phyloP scores from a whole-genome alignment of 2,797 vertebrate genomes.

The Choloepus didactylus region DNA sequence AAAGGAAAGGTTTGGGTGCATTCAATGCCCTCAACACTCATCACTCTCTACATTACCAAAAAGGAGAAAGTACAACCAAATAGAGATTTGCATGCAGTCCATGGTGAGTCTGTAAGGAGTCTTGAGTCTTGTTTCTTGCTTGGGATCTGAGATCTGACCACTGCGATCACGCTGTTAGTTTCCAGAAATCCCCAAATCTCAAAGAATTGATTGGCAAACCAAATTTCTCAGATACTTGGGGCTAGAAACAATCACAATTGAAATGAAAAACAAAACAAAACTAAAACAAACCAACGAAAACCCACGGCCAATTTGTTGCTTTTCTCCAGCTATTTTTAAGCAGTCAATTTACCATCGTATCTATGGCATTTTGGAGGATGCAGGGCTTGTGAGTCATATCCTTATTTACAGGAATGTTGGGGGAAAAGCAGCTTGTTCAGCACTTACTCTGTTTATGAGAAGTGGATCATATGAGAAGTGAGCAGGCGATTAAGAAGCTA shows the following conservation, averaged over 20 bases:
- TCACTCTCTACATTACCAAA: background rate
- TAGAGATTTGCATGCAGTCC: background rate
- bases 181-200: background rate
- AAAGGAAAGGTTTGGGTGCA: background rate
- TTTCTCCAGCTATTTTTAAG: conserved; percentile 70
- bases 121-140: background rate
- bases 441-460: conserved; percentile 74
- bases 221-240: background rate
- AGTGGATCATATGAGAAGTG: conserved; percentile 76
- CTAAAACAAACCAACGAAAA: background rate
- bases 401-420: conserved; percentile 83
- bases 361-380: conserved; percentile 63
- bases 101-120: background rate
- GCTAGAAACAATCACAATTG: background rate
- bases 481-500: background rate
- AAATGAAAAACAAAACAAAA: conserved; percentile 15
- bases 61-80: background rate
- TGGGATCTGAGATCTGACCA: background rate
- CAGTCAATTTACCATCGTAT: conserved; percentile 63
- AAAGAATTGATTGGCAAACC: background rate
- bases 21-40: background rate
- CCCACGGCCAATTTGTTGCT: background rate
- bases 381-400: conserved; percentile 84
- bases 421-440: conserved; percentile 79
- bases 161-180: background rate